Base-by-base conservation (phyloP, 2,888 invertebrate genomes). In the Lordiphosa fenestrarum region DNA sequence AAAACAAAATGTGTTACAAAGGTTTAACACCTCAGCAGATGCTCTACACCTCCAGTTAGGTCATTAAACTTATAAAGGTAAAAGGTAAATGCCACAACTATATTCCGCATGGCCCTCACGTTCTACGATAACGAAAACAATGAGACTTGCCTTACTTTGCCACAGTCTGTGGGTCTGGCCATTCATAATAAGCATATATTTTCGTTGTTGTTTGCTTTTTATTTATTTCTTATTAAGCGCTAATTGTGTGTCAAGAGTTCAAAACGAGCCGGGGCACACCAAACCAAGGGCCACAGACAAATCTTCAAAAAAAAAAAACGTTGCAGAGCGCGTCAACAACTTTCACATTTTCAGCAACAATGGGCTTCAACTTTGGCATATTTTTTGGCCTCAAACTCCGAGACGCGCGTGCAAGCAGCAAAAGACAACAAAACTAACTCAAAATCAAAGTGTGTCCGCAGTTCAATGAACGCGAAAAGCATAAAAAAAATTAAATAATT, bases 341-440 rank as follows among this genome's bases (percentile, higher is more conserved):
- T 64, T 68, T 68, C 70, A 70, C 65, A 67, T 69, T 60, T 57
- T 52, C 30, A 51, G 21, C 51, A 48, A 66, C 54, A 66, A 61
- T 66, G 38, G 58, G 66, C 67, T 51, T 64, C 64, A 66, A 64
- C 64, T 64, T 66, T 64, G 64, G 64, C 64, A 64, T 64, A 63
- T 63, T 66, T 63, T 21, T 63, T 38, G 23, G 37, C 21, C 35
- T 44, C 54, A 55, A 63, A 59, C n/a, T 12, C 21, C 21, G 25
- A 47, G 40, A 47, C 33, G 66, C 63, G 63, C 63, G 63, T 63
- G 63, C 63, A 66, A 57, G 47, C 57, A 38, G 41, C 50, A 57
- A 46, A 46, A 19, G 9, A 9, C 4, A 15, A 42, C 36, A 50
- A 23, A 37, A 21, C 46, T 47, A 57, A 66, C 30, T 41, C 21